Evolutionary conservation across 2,797 vertebrate genomes (phyloP).

Genomic region (Kryptopterus vitreolus): DNA sequence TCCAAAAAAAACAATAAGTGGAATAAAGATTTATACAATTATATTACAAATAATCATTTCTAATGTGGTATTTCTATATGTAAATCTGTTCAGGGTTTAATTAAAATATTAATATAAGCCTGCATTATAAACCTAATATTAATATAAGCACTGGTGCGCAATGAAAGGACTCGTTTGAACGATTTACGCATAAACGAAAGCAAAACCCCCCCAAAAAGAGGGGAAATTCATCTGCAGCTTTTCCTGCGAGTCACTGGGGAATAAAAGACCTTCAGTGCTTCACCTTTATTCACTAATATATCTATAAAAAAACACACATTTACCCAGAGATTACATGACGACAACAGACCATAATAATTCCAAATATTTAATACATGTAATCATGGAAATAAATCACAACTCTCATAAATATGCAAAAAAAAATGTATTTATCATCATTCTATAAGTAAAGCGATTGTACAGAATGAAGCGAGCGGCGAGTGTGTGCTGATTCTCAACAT

Average conservation of each 20-base stretch:
- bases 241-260: neutral
- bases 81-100: neutral
- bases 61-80: neutral
- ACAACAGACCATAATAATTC: conserved; percentile 33
- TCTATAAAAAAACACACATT: neutral
- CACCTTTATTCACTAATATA: neutral
- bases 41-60: neutral
- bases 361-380: conserved; percentile 54
- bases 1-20: neutral
- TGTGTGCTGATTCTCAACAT: conserved; percentile 4
- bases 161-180: neutral
- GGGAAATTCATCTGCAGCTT: neutral
- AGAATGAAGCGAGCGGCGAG: neutral
- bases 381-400: conserved; percentile 46
- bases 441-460: conserved; percentile 15
- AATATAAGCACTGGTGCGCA: neutral
- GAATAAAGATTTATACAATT: neutral
- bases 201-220: conserved; percentile 54
- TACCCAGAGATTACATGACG: conserved; percentile 8
- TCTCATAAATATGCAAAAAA: conserved; percentile 54
- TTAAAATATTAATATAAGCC: neutral
- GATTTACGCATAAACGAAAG: conserved; percentile 57
- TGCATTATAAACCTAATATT: too few species aligned
- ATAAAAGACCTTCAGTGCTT: neutral
- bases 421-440: neutral